phyloP scores from a whole-genome alignment of 2,888 invertebrate species.

The Chorisops tibialis region DNA sequence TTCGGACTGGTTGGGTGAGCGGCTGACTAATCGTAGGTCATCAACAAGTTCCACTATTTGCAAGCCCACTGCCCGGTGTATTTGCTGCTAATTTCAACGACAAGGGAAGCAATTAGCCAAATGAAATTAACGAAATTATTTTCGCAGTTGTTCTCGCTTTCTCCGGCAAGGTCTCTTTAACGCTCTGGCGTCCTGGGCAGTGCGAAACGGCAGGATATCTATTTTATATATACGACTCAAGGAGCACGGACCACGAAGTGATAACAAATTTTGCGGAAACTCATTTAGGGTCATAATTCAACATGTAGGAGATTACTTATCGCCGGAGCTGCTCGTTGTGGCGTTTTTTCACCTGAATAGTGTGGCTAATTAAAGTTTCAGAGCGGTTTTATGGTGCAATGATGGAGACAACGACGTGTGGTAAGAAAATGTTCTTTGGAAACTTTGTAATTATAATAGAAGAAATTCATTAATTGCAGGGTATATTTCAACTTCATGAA shows the following conservation, averaged over 20 bases:
- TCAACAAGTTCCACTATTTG: constrained; percentile 1
- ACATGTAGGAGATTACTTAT: constrained; percentile 6
- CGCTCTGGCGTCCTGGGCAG: too few species aligned
- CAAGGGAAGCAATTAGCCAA: constrained; percentile 29
- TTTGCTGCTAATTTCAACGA: constrained; percentile 25
- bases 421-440: neutral
- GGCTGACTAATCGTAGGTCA: neutral
- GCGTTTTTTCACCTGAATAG: constrained; percentile 15
- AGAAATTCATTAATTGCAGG: too few species aligned
- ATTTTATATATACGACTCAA: too few species aligned
- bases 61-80: neutral
- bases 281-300: constrained; percentile 11
- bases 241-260: neutral
- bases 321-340: neutral
- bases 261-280: constrained; percentile 5
- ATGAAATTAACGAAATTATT: constrained; percentile 28
- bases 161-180: neutral
- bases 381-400: neutral
- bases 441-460: too few species aligned
- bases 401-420: neutral
- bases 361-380: constrained; percentile 13
- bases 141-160: constrained; percentile 3
- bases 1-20: too few species aligned
- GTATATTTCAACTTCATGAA: too few species aligned
- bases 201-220: too few species aligned